Conservation (phyloP, 2,888 invertebrate genomes). For the Dicyrtomina minuta region DNA sequence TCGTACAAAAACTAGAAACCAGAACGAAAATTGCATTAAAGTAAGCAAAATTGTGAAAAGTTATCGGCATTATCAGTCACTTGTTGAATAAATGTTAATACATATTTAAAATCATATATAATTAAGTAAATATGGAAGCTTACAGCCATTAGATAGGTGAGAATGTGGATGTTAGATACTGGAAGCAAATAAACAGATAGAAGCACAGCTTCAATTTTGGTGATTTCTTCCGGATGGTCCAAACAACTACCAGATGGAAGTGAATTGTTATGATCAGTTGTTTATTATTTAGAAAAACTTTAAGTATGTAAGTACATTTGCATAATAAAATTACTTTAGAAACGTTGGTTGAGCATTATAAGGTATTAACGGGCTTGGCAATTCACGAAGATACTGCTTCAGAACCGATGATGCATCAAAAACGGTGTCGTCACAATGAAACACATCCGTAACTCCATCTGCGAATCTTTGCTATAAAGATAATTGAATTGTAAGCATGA, state of each 20-base stretch:
- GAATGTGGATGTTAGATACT: conserved; percentile 71
- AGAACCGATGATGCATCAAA: conserved; percentile 83
- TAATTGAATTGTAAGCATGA: too few relatives aligned
- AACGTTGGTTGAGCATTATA: conserved; percentile 72
- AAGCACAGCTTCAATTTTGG: conserved; percentile 64
- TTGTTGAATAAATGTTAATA: too few relatives aligned
- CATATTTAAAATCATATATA: too few relatives aligned
- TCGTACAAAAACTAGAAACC: conserved; percentile 65
- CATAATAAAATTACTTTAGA: conserved; percentile 60
- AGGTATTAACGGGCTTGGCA: conserved; percentile 83
- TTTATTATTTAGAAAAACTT: too few relatives aligned
- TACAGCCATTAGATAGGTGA: conserved; percentile 80
- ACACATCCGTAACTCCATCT: conserved; percentile 69
- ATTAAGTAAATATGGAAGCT: too few relatives aligned
- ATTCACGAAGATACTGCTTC: conserved; percentile 79
- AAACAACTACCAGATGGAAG: conserved; percentile 55
- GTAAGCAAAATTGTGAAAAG: too few relatives aligned
- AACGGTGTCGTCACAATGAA: conserved; percentile 72
- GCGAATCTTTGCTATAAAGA: conserved; percentile 41
- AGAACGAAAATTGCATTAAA: conserved; percentile 53
- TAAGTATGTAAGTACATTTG: too few relatives aligned
- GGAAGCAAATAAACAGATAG: conserved; percentile 72
- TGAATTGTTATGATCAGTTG: too few relatives aligned
- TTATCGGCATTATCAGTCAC: too few relatives aligned
- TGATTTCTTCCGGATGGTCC: conserved; percentile 60